These are phyloP conservation scores for Drosophila virilis DNA, from an alignment of 1,140 invertebrate genomes.

Conservation along the genomic window DNA sequence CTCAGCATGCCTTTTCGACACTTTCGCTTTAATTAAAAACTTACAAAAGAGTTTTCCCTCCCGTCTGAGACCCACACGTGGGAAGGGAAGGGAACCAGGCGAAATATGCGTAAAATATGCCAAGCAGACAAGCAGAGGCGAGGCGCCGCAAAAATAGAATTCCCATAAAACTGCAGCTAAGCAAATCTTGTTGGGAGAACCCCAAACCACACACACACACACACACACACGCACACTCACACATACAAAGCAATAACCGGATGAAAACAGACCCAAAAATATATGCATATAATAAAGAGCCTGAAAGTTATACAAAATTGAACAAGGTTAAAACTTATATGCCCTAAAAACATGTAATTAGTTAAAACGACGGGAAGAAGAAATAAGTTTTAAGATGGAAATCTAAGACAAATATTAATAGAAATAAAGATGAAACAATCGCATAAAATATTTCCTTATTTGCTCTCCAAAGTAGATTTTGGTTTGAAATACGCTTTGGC, in stretches of 20 bases:
- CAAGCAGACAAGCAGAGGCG: slow-evolving; percentile 38
- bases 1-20: slow-evolving; percentile 68
- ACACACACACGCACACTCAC: slow-evolving; percentile 14
- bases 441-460: too few species aligned
- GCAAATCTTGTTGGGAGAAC: slow-evolving; percentile 56
- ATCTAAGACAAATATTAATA: too few species aligned
- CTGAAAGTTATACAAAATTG: neutral
- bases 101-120: slow-evolving; percentile 72
- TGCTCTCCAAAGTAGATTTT: too few species aligned
- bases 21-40: slow-evolving; percentile 82
- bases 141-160: slow-evolving; percentile 35
- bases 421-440: too few species aligned
- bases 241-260: slow-evolving; percentile 13
- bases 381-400: too few species aligned
- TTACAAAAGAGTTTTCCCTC: slow-evolving; percentile 57
- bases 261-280: slow-evolving; percentile 6
- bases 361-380: too few species aligned
- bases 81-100: slow-evolving; percentile 4
- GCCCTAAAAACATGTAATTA: neutral
- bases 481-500: too few species aligned
- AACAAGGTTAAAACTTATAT: neutral
- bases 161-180: slow-evolving; percentile 64
- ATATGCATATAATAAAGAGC: slow-evolving; percentile 1
- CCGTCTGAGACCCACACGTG: slow-evolving; percentile 21
- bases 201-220: slow-evolving; percentile 20